These are phyloP conservation scores for Dichetophora obliterata DNA, from an alignment of 2,888 invertebrate genomes.

Conservation along the genomic window DNA sequence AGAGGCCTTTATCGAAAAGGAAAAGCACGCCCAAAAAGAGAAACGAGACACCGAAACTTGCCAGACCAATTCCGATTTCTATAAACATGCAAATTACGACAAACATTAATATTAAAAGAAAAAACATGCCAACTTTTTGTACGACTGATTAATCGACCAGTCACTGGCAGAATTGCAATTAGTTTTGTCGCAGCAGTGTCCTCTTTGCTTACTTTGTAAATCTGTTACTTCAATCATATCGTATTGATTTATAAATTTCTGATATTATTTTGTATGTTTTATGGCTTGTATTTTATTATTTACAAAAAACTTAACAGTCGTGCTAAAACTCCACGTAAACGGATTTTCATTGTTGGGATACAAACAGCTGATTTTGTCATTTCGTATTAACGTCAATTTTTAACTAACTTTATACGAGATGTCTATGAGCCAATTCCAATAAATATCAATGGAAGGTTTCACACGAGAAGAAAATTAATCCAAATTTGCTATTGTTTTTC, in stretches of 20 bases:
- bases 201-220: slow-evolving; percentile 80
- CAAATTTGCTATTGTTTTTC: no score
- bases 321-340: slow-evolving; percentile 57
- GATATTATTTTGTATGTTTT: slow-evolving; percentile 1
- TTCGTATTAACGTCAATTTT: slow-evolving; percentile 8
- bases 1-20: slow-evolving; percentile 94
- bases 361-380: slow-evolving; percentile 49
- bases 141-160: background rate
- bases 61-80: slow-evolving; percentile 98
- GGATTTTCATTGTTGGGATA: slow-evolving; percentile 47
- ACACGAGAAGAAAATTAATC: no score
- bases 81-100: slow-evolving; percentile 61
- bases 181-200: background rate
- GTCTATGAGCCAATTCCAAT: no score
- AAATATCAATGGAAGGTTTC: no score
- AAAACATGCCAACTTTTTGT: slow-evolving; percentile 27
- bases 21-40: slow-evolving; percentile 93
- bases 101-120: background rate
- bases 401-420: background rate
- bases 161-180: background rate
- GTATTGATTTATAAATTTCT: background rate
- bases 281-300: slow-evolving; percentile 25
- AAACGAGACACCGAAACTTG: slow-evolving; percentile 95
- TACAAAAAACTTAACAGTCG: slow-evolving; percentile 1
- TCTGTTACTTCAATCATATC: slow-evolving; percentile 88